Evolutionary conservation across 2,113 vertebrate genomes (phyloP), one percentile per base, ranked within the genome.

Genomic region (Pogonocichla stellata): DNA sequence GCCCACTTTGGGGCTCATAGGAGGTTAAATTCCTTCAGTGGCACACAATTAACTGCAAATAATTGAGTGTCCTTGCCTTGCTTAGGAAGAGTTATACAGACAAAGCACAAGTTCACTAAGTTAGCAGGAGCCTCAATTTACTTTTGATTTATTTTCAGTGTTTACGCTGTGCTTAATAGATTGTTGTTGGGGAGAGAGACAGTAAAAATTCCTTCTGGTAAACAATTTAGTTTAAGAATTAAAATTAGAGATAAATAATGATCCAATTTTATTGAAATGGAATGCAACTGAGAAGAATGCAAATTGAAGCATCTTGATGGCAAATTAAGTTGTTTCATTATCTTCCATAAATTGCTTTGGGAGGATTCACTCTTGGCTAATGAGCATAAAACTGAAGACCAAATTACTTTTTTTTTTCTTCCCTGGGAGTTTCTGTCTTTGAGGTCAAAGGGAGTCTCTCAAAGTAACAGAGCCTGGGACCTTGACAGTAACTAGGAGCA

Each of bases 101-200:
- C 79, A 84, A 88, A 66, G n/a, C 71, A 66, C n/a, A 73, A 91
- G 90, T 95, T 96, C 92, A 93, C 14, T 94, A 96, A 96, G 90
- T 94, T 94, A 96, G 74, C 71, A 92, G 72, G 45, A 91, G 16
- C 50, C 47, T 92, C 87, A 83, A 84, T 96, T 97, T 94, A 83
- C 65, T 94, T 91, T 86, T 96, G 96, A 97, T 97, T 97, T 97
- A 96, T 93, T 97, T 94, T 94, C 62, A 65, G 40, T 95, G 84
- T 96, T 97, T 95, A 95, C 0, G 13, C 54, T 88, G 58, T 67
- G 36, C 83, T 91, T 97, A 97, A 96, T 95, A 97, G 88, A 90
- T 95, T 88, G 85, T 96, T 96, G 80, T n/a, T 95, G 70, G 67
- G 94, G 70, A 91, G 54, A 89, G 20, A 93, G 66, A 89, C 42